Evolutionary conservation across 2,113 vertebrate genomes (phyloP), one percentile per base, ranked within the genome.

Genomic region (Chaetura pelagica): DNA sequence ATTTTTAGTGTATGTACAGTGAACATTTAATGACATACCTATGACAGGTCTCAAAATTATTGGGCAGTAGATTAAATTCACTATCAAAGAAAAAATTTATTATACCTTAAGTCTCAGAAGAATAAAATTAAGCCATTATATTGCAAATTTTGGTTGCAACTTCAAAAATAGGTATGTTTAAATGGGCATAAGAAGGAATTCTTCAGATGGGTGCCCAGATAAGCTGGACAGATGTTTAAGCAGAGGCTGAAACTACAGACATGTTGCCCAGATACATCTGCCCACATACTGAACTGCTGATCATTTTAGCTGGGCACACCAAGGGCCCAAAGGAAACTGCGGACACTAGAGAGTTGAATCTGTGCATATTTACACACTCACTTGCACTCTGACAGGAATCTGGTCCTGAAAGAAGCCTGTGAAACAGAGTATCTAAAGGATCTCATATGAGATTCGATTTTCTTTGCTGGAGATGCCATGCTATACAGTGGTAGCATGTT

Each of bases 81-180:
- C 24, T 63, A 9, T 5, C 0, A 0, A 87, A 91, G 30, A 71
- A 87, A 94, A 81, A 74, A 54, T 2, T 10, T 23, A 59, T 0
- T 8, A 64, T 19, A 76, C 15, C 32, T 51, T 48, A 66, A 84
- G 8, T 67, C 29, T 62, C 44, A 40, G 7, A 62, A 54, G 15
- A 62, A 82, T 22, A 88, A 75, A 63, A 72, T 58, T 29, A 58
- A 77, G 38, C 42, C 24, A 78, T 46, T 34, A 38, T 9, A 52
- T 34, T 0, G 0, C 18, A 18, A 49, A 76, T 76, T 91, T 83
- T 1, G 2, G 9, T 15, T 74, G n/a, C 26, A 81, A 3, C 55
- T 69, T 78, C 42, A 71, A 48, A 77, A 75, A 78, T 16, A 20
- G 8, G 34, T 66, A 29, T 2, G n/a, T 78, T 78, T 78, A 46